These are phyloP conservation scores for Hippocampus zosterae DNA, from an alignment of 2,113 vertebrate species.

Conservation along the genomic window DNA sequence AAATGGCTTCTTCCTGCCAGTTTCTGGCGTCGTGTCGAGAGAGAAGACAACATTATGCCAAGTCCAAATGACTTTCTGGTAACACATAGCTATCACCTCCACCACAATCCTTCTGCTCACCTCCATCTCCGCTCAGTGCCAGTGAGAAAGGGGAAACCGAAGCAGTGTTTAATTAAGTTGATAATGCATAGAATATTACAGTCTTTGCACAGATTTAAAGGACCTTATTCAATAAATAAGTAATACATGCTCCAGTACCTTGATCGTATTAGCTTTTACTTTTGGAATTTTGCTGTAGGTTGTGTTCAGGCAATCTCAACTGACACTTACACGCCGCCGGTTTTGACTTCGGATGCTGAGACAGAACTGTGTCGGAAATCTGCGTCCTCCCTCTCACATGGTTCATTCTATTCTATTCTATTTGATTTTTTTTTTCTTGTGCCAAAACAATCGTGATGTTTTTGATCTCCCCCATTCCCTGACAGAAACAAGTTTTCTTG, in stretches of 20 bases:
- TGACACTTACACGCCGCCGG: background rate
- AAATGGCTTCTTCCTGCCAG: background rate
- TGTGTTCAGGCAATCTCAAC: slow-evolving; percentile 10
- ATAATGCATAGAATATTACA: slow-evolving; percentile 43
- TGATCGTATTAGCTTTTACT: slow-evolving; percentile 15
- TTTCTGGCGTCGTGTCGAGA: background rate
- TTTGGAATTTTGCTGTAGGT: slow-evolving; percentile 22
- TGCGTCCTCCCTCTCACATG: background rate
- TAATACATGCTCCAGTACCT: slow-evolving; percentile 29
- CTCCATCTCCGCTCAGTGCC: background rate
- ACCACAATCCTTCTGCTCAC: background rate
- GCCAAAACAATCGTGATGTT: slow-evolving; percentile 17
- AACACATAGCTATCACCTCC: background rate
- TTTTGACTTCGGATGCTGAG: background rate
- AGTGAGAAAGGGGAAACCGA: background rate
- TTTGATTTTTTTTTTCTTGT: background rate
- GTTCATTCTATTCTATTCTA: background rate
- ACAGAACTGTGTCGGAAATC: background rate
- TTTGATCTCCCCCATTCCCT: slow-evolving; percentile 28
- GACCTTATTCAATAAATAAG: slow-evolving; percentile 44
- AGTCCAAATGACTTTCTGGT: background rate
- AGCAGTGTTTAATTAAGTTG: slow-evolving; percentile 45
- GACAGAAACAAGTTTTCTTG: slow-evolving; percentile 16
- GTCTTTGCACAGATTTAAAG: slow-evolving; percentile 52
- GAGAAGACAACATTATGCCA: background rate